Evolutionary conservation across 2,113 vertebrate genomes (phyloP).

Genomic region (Propithecus coquereli): DNA sequence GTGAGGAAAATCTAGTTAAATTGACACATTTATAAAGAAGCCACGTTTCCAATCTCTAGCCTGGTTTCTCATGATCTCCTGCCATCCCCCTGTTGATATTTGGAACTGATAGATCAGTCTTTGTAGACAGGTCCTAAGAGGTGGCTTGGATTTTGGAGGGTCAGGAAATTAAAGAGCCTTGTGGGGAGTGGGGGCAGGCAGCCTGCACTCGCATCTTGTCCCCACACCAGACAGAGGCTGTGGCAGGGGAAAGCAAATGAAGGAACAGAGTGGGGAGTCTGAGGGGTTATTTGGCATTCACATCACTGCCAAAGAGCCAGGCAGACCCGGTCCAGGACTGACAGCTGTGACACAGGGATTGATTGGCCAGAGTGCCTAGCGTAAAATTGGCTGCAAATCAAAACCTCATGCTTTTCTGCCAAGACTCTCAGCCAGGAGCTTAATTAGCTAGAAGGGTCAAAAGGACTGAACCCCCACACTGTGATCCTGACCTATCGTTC

Average conservation of each 20-base stretch:
- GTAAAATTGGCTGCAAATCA: neutral
- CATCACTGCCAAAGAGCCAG: neutral
- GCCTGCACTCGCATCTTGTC: neutral
- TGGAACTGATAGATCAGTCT: slow-evolving; percentile 25
- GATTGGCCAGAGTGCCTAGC: neutral
- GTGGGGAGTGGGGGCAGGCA: neutral
- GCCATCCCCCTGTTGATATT: neutral
- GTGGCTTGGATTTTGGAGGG: slow-evolving; percentile 6
- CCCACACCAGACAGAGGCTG: neutral
- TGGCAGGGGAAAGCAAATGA: neutral
- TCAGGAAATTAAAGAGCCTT: slow-evolving; percentile 29
- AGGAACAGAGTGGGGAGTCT: neutral
- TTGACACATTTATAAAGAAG: slow-evolving; percentile 47
- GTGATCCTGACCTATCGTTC: neutral
- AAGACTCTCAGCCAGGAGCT: neutral
- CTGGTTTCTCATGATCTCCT: neutral
- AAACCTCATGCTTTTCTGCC: neutral
- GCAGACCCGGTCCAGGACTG: neutral
- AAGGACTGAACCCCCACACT: neutral
- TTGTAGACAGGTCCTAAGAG: slow-evolving; percentile 23
- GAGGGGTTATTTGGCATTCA: neutral
- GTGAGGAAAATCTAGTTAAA: slow-evolving; percentile 15
- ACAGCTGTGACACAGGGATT: neutral
- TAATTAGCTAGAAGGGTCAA: neutral
- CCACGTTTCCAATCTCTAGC: slow-evolving; percentile 18